These are phyloP conservation scores for Alosa alosa DNA, from an alignment of 2,113 vertebrate species.

Conservation along the genomic window DNA sequence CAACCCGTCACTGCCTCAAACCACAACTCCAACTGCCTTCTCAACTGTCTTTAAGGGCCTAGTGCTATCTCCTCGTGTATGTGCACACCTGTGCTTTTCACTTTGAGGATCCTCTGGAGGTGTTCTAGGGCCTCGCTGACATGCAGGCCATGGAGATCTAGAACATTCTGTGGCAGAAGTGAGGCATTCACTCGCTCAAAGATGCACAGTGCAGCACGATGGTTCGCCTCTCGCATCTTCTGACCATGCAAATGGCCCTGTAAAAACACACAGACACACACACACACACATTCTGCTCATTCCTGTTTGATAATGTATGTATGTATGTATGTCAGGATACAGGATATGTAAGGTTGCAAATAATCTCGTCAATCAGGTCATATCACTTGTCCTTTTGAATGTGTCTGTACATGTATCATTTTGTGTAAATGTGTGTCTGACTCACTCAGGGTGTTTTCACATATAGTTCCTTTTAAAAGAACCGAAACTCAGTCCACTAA, in stretches of 20 bases:
- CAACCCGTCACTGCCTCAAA: background rate
- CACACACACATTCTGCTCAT: background rate
- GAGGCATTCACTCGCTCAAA: slow-evolving; percentile 88
- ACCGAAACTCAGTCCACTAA: no score
- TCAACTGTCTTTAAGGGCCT: background rate
- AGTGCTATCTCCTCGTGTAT: background rate
- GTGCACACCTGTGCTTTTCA: slow-evolving; percentile 81
- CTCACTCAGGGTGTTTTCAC: background rate
- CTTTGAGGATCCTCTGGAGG: slow-evolving; percentile 77
- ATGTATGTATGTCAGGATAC: background rate
- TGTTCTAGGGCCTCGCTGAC: slow-evolving; percentile 88
- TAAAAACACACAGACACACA: slow-evolving; percentile 6
- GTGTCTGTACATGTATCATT: background rate
- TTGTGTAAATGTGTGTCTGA: background rate
- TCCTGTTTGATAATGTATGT: background rate
- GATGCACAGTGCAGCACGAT: slow-evolving; percentile 85
- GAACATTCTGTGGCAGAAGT: slow-evolving; percentile 85
- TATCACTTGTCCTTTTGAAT: background rate
- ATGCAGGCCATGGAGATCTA: slow-evolving; percentile 95
- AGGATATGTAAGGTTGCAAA: no score
- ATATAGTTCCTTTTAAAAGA: no score
- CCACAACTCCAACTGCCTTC: background rate
- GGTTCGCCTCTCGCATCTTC: slow-evolving; percentile 90
- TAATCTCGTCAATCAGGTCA: no score
- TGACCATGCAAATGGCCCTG: slow-evolving; percentile 88